Conservation (phyloP, 1,140 invertebrate species). For the Drosophila simulans region DNA sequence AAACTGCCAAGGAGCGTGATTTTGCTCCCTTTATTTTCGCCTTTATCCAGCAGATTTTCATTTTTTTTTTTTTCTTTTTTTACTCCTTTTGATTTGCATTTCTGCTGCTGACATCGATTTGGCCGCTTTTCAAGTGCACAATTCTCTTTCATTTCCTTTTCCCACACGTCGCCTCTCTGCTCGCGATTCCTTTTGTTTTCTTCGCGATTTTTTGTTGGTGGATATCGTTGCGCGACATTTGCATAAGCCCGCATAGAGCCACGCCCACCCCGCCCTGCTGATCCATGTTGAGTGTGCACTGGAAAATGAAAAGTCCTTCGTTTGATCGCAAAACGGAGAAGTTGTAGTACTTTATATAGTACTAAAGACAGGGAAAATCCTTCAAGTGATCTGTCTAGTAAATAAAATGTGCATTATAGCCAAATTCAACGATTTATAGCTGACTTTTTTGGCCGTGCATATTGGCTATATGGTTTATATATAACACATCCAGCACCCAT, state of each 20-base stretch:
- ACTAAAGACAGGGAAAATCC: too few relatives aligned
- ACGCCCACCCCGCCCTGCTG: not conserved
- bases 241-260: conserved; percentile 55
- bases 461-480: not conserved
- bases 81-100: conserved; percentile 10
- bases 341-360: not conserved
- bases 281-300: conserved; percentile 13
- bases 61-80: not conserved
- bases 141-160: conserved; percentile 30
- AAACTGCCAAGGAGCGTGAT: conserved; percentile 25
- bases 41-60: conserved; percentile 46
- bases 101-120: conserved; percentile 55
- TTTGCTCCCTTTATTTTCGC: conserved; percentile 23
- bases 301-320: not conserved
- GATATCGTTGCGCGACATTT: conserved; percentile 51
- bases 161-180: not conserved
- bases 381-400: too few relatives aligned
- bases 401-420: too few relatives aligned
- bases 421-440: too few relatives aligned
- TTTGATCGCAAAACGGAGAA: not conserved
- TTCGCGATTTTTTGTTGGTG: conserved; percentile 24
- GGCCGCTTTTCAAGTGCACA: conserved; percentile 58
- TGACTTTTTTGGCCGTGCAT: too few relatives aligned
- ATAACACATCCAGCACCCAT: not conserved
- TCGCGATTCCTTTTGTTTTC: conserved; percentile 34